These are phyloP conservation scores for Lophius piscatorius DNA, from an alignment of 2,113 vertebrate species.

Conservation along the genomic window DNA sequence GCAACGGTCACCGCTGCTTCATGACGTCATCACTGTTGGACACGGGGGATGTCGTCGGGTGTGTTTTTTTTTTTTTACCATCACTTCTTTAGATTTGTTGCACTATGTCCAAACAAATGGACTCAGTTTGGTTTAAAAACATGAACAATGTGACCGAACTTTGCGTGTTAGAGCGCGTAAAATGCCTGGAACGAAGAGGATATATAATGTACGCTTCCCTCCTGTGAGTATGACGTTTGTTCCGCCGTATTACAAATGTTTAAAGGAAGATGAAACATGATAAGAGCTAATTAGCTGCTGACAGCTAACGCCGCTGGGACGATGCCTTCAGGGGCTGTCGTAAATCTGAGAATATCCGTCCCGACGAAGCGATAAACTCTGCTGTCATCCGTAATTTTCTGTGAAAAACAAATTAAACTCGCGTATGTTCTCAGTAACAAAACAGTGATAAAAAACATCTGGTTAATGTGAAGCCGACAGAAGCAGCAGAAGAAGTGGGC, in stretches of 20 bases:
- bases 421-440: no score
- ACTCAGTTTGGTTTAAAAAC: conserved; percentile 41
- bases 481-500: not conserved
- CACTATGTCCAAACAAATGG: conserved; percentile 80
- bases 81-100: conserved; percentile 42
- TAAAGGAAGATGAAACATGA: not conserved
- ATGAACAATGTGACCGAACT: conserved; percentile 49
- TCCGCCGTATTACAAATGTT: fast-evolving
- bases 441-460: no score
- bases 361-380: not conserved
- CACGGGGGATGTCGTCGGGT: conserved; percentile 38
- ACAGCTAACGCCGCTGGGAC: not conserved
- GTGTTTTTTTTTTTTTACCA: conserved; percentile 1
- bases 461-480: no score
- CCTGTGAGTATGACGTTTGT: conserved; percentile 68
- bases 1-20: not conserved
- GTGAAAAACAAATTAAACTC: no score
- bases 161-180: conserved; percentile 21
- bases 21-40: conserved; percentile 38
- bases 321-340: conserved; percentile 25
- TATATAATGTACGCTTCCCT: conserved; percentile 76
- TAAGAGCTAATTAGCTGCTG: conserved; percentile 9
- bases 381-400: not conserved
- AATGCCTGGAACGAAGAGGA: conserved; percentile 78
- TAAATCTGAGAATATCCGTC: not conserved